phyloP scores from a whole-genome alignment of 2,113 vertebrate genomes.

The Equus przewalskii region DNA sequence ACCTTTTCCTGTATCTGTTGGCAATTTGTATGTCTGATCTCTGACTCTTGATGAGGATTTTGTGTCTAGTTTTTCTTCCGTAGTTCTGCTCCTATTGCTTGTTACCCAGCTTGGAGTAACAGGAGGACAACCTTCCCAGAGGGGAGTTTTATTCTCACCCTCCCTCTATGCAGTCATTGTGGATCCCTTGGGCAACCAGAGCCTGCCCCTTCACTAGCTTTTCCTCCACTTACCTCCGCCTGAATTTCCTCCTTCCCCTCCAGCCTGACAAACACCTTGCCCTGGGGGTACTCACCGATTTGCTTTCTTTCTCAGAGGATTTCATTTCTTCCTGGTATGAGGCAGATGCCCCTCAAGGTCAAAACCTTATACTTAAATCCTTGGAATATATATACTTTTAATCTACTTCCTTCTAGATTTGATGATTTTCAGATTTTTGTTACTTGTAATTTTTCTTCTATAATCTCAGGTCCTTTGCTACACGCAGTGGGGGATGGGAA shows the following conservation, averaged over 20 bases:
- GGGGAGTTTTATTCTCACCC: background rate
- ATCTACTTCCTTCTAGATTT: background rate
- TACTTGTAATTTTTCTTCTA: background rate
- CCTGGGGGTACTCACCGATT: background rate
- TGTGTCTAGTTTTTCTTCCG: background rate
- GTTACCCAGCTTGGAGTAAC: background rate
- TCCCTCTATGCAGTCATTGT: too few species aligned
- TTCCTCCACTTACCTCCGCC: background rate
- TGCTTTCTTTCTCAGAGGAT: background rate
- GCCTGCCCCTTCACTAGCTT: background rate
- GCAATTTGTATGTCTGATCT: background rate
- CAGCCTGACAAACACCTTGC: background rate
- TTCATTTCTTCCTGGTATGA: background rate
- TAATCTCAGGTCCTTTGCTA: background rate
- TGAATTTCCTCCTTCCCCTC: background rate
- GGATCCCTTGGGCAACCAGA: background rate
- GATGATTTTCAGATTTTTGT: background rate
- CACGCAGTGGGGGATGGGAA: background rate
- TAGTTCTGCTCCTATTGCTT: background rate
- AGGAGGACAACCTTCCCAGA: background rate
- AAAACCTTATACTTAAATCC: background rate
- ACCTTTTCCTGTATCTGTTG: background rate
- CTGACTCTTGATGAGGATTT: background rate
- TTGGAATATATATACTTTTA: background rate
- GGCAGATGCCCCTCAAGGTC: background rate